These are phyloP conservation scores for Callimorpha dominula DNA, from an alignment of 2,888 invertebrate genomes.

Conservation along the genomic window DNA sequence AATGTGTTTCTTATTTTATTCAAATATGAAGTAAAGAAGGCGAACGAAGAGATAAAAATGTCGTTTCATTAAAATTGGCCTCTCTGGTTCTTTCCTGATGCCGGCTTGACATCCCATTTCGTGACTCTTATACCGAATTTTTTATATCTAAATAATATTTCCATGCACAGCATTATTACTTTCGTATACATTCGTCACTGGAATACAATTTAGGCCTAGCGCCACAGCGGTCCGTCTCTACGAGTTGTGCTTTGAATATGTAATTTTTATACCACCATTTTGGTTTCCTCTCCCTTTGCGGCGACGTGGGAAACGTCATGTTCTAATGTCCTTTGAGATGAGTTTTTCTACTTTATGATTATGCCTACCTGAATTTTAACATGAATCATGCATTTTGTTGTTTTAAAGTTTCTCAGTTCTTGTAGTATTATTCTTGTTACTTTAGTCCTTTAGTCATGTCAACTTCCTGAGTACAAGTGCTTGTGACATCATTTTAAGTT, in stretches of 20 bases:
- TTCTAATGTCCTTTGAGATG: conserved; percentile 76
- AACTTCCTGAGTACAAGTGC: conserved; percentile 38
- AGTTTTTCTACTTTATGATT: conserved; percentile 60
- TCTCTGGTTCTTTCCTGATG: background rate
- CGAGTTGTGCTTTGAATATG: conserved; percentile 84
- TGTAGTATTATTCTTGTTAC: conserved; percentile 24
- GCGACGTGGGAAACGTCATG: conserved; percentile 83
- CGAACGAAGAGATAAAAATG: background rate
- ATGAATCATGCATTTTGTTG: conserved; percentile 43
- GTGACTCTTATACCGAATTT: conserved; percentile 47
- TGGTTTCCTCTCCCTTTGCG: conserved; percentile 81
- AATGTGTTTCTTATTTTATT: background rate
- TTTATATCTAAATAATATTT: conserved; percentile 60
- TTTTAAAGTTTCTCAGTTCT: conserved; percentile 40
- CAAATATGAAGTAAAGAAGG: background rate
- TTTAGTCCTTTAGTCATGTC: conserved; percentile 21
- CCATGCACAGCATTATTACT: conserved; percentile 69
- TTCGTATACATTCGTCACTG: conserved; percentile 77
- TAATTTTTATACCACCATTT: conserved; percentile 83
- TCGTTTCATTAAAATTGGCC: conserved; percentile 1
- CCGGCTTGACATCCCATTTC: conserved; percentile 9
- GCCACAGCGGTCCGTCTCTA: conserved; percentile 74
- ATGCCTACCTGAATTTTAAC: conserved; percentile 51
- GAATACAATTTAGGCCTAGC: conserved; percentile 83
- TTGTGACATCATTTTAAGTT: conserved; percentile 25